Percentiles rank a stretch among this genome's conserved stretches.
Evolutionary conservation across 2,113 vertebrate genomes (phyloP).

Genomic region (Syngnathus floridae): DNA sequence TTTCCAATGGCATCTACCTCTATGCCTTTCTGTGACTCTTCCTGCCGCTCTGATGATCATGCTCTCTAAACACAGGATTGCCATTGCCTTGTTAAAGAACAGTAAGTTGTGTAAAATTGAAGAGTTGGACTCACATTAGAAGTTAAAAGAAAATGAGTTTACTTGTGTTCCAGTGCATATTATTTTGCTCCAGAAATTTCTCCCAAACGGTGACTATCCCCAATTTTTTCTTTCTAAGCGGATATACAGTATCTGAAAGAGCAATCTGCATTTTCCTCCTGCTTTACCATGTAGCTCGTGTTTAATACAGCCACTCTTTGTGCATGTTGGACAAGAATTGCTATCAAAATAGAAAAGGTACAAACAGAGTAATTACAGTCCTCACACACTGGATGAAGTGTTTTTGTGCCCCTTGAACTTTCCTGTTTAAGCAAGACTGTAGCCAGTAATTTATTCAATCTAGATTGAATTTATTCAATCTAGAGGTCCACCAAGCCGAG

Average conservation of each 20-base stretch:
- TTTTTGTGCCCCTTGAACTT: neutral
- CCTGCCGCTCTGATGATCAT: no score
- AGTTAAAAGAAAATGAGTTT: neutral
- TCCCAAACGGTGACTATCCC: neutral
- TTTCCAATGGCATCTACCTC: no score
- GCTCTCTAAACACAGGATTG: no score
- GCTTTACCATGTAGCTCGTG: neutral
- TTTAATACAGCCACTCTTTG: neutral
- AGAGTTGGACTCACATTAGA: no score
- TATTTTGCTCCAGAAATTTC: neutral
- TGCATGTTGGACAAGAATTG: neutral
- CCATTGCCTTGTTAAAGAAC: no score
- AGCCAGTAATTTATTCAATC: neutral
- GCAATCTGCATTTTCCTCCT: neutral
- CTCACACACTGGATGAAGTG: neutral
- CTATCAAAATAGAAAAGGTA: neutral
- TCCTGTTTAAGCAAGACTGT: neutral
- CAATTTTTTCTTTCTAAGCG: neutral
- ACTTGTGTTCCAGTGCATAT: neutral
- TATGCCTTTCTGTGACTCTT: no score
- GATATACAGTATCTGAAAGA: neutral
- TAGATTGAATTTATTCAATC: neutral
- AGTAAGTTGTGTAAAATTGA: no score
- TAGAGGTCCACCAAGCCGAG: neutral
- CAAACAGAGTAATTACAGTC: neutral